A percentile compares a stretch with the other conserved stretches of the same genome.
These are phyloP conservation scores for Theropithecus gelada DNA, from an alignment of 2,113 vertebrate species.

Conservation along the genomic window DNA sequence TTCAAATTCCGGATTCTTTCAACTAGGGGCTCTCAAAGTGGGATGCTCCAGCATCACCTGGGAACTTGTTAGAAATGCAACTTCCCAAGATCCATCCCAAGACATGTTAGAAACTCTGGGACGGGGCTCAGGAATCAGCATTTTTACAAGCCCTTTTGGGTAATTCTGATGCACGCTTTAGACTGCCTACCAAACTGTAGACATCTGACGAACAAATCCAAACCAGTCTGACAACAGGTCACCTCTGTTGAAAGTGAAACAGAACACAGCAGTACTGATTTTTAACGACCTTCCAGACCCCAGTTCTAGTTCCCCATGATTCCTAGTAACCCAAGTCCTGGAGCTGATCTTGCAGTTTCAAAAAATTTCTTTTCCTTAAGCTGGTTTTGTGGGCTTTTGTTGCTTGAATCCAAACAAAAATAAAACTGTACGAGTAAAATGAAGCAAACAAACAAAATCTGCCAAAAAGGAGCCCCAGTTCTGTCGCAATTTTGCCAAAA, in stretches of 20 bases:
- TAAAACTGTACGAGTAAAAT: neutral
- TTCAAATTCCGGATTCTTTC: slow-evolving; percentile 16
- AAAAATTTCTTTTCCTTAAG: slow-evolving; percentile 17
- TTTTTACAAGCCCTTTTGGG: neutral
- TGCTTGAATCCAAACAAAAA: slow-evolving; percentile 23
- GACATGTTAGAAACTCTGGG: neutral
- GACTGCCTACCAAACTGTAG: neutral
- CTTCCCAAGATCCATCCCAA: neutral
- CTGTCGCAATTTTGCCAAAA: neutral
- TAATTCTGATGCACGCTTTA: neutral
- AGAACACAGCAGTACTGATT: neutral
- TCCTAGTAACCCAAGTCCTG: neutral
- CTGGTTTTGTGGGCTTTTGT: neutral
- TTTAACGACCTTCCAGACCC: neutral
- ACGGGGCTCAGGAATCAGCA: neutral
- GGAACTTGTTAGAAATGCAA: neutral
- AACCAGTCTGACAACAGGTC: neutral
- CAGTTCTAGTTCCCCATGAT: neutral
- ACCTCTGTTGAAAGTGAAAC: neutral
- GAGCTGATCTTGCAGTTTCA: neutral
- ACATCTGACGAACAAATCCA: neutral
- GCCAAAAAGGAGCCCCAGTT: neutral
- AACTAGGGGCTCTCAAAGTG: neutral
- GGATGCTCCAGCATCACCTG: neutral
- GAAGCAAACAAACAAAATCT: slow-evolving; percentile 5